Percentiles rank a stretch among this genome's conserved stretches.
Conservation (phyloP, 1,140 invertebrate species). For the Marisa cornuarietis region DNA sequence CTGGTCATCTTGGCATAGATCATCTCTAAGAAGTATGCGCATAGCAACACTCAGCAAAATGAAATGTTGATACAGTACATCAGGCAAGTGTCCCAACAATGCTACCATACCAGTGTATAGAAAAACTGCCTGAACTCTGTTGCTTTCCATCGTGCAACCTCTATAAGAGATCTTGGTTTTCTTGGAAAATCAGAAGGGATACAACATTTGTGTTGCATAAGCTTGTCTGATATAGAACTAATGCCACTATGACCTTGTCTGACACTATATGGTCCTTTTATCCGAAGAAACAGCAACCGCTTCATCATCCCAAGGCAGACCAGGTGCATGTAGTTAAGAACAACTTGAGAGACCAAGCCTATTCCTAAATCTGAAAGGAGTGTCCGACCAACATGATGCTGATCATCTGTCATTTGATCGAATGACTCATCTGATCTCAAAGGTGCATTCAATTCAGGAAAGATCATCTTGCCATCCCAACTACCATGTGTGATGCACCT, state of each 20-base stretch:
- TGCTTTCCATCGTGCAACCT: background rate
- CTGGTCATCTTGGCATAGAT: no score
- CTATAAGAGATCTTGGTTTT: background rate
- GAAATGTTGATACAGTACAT: no score
- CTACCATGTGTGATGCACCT: no score
- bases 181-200: background rate
- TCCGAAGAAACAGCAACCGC: background rate
- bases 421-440: no score
- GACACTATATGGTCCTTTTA: background rate
- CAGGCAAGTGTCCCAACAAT: no score
- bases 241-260: background rate
- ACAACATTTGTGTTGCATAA: background rate
- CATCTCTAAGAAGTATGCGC: no score
- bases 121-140: no score
- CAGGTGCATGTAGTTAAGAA: background rate
- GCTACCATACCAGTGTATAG: no score
- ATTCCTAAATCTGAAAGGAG: background rate
- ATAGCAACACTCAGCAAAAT: no score
- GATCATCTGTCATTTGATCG: no score
- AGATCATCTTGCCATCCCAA: no score
- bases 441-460: no score
- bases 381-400: constrained; percentile 3
- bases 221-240: background rate
- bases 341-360: background rate
- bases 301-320: background rate